Evolutionary conservation across 30 jellyfish, hydroid and myxozoan genomes (phyloP), one percentile per base, ranked within the genome.

Genomic region (Aurelia aurita): DNA sequence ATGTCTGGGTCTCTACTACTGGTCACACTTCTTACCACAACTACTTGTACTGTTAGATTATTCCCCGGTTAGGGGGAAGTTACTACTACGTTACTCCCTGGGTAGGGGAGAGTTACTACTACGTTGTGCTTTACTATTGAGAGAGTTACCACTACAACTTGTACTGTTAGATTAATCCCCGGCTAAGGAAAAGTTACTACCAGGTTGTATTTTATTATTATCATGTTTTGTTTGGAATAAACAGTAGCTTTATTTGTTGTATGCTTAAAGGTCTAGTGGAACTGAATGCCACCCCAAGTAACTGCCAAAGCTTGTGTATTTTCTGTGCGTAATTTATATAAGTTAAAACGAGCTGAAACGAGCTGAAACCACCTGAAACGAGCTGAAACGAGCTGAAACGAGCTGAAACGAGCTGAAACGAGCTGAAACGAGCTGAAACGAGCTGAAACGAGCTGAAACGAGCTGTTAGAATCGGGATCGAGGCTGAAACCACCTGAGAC

Each of bases 201-300:
- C 9, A 14, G 68, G 68, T 57, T 4, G 74, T 25, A 62, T 45
- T 62, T 3, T 15, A 1, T 19, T 14, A 19, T 4, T 9, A 19
- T 23, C 5, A 62, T 45, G 11, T 62, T 45, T 45, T 45, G 43
- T 62, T 0, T 12, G 74, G 74, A n/a, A 62, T 4, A 62, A 18
- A 3, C 16, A 62, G 8, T 29, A 62, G 27, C 74, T 8, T 15
- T 11, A 18, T 6, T 27, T 62, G 27, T 27, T 2, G 7, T 29
- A 15, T 29, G 27, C 16, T 62, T 62, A 62, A 0, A 8, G 74
- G 11, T 62, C 43, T 18, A 62, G 74, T 20, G 11, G 11, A 62
- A 18, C 0, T 62, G 74, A 62, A 62, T 62, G 74, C 74, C 8
- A 62, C 74, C 74, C 74, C 74, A 62, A 62, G 74, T 62, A 0